These are phyloP conservation scores for Pelmatolapia mariae DNA, from an alignment of 2,113 vertebrate species.

Conservation along the genomic window DNA sequence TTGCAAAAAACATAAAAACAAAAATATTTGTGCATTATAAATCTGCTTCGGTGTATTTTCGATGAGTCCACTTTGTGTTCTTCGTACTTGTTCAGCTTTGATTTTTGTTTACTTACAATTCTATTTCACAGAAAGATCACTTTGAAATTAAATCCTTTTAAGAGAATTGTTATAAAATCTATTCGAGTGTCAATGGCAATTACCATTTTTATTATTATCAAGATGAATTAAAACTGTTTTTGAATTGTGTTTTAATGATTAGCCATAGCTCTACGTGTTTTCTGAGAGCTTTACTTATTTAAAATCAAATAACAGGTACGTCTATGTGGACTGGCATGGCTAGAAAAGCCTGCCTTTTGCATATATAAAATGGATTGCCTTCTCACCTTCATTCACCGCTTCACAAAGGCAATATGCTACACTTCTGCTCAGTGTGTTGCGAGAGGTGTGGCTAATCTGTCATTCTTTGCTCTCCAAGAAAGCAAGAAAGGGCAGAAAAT, in stretches of 20 bases:
- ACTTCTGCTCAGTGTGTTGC: neutral
- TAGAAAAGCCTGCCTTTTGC: neutral
- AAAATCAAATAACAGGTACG: neutral
- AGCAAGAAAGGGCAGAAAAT: neutral
- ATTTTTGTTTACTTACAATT: neutral
- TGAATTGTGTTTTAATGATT: neutral
- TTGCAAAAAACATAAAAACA: neutral
- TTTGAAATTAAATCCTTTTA: neutral
- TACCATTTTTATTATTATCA: neutral
- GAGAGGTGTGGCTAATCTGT: slow-evolving; percentile 5
- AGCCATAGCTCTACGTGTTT: neutral
- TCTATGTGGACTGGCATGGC: neutral
- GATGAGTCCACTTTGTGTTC: neutral
- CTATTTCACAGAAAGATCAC: neutral
- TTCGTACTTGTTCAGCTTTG: neutral
- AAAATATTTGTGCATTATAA: neutral
- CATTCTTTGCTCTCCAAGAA: neutral
- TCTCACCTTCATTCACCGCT: neutral
- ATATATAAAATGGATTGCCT: neutral
- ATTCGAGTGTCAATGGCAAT: neutral
- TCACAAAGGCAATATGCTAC: neutral
- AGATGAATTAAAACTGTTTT: neutral
- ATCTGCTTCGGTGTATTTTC: rapidly evolving
- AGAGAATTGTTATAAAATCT: neutral
- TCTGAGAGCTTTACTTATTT: neutral